Evolutionary conservation across 2,888 invertebrate genomes (phyloP), one percentile per base, ranked within the genome.

Genomic region (Apamea epomidion): DNA sequence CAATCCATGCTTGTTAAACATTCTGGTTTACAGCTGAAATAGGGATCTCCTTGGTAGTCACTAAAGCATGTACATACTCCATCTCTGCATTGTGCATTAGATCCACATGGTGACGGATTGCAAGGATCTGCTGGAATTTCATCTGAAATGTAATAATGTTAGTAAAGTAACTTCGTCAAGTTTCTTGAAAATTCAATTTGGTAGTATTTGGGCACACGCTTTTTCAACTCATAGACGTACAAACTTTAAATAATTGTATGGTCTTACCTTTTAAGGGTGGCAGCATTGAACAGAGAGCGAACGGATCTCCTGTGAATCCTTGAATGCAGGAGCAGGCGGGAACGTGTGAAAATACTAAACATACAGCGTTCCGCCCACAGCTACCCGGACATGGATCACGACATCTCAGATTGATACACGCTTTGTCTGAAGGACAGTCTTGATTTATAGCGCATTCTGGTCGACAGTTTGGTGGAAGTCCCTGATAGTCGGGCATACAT

Each of bases 281-380:
- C 71, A 96, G 95, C 67, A 97, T 93, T 70, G 82, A 72, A 92
- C 98, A 98, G 79, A 97, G 97, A 71, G 97, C 97, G 92, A 98
- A 98, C 25, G 99, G 98, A 96, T 99, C 98, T 68, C 99, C 99
- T 2, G 98, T 98, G 90, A 97, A 98, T 74, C 98, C 98, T 90
- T 97, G 97, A 58, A 96, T 93, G 91, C 98, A 98, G 29, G 97
- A 96, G 90, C 98, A 98, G 2, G 98, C 97, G 16, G 98, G 98
- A 51, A 97, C 97, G 90, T 98, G 98, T 90, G 98, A 98, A 77
- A 98, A 97, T 45, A 98, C 98, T 72, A 94, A 96, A 92, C 98
- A 98, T 86, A 97, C 91, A 80, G 98, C 97, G 87, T 97, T 97
- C 88, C 97, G 93, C 65, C 98, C 98, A 91, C 98, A 98, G 70